Conservation (phyloP, 1,140 invertebrate species). For the Drosophila tristis region DNA sequence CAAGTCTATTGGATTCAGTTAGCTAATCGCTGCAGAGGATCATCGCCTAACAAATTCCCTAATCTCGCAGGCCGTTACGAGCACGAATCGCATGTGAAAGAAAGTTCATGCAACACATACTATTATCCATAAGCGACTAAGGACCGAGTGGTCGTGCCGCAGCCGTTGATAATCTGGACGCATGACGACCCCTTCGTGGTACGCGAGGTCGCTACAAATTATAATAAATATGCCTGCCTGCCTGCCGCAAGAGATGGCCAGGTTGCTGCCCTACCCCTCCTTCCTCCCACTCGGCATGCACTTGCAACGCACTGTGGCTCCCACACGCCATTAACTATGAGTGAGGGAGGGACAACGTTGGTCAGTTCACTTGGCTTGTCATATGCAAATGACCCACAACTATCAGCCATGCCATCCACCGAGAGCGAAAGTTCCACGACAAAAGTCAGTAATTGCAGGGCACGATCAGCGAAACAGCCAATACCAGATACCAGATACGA, state of each 20-base stretch:
- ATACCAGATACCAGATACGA: too few species aligned
- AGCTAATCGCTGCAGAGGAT: conserved; percentile 31
- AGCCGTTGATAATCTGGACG: conserved; percentile 72
- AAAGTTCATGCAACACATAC: conserved; percentile 53
- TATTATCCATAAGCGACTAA: background rate
- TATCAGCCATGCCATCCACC: conserved; percentile 27
- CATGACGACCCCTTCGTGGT: conserved; percentile 60
- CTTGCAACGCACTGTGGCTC: conserved; percentile 61
- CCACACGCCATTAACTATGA: conserved; percentile 55
- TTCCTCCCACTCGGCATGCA: conserved; percentile 46
- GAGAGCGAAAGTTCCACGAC: conserved; percentile 77
- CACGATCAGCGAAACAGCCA: background rate
- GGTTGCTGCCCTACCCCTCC: conserved; percentile 19
- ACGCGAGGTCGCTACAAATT: conserved; percentile 74
- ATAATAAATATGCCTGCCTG: conserved; percentile 43
- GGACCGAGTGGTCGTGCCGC: conserved; percentile 54
- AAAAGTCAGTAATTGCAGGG: conserved; percentile 46
- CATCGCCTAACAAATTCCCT: conserved; percentile 49
- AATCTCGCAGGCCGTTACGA: conserved; percentile 58
- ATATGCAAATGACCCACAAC: conserved; percentile 70
- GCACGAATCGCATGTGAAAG: conserved; percentile 72
- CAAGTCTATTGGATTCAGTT: conserved; percentile 8
- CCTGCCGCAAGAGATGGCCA: conserved; percentile 37
- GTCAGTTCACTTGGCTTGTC: conserved; percentile 16
- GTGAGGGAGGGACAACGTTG: background rate